Evolutionary conservation across 1,140 invertebrate species (phyloP), one percentile per base, ranked within the genome.

Genomic region (Euura saliciscinereae): DNA sequence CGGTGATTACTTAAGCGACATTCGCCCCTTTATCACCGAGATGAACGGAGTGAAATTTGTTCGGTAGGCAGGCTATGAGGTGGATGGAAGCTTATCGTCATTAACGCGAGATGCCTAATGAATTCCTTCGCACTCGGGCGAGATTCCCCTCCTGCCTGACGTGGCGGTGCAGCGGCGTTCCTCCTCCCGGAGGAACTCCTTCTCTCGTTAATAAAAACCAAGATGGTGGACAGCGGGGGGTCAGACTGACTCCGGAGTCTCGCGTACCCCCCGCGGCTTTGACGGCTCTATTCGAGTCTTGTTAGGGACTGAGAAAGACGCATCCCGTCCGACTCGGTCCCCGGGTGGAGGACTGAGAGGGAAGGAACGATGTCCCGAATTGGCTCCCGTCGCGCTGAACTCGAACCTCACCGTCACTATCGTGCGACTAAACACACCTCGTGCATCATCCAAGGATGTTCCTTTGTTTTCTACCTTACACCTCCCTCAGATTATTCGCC

Each of bases 381-480:
- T 79, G 80, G 84, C 86, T 87, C 85, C 86, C 79, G 85, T 86
- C 80, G 85, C 75, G 84, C 79, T 79, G 80, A 80, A 83, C 79
- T 80, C 78, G 73, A 75, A 75, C 75, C 74, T 82, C 51, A 64
- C 78, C 83, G 80, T 87, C 84, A 85, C 82, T 85, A 87, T 86
- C 83, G 80, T 85, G 80, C 85, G 81, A 82, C 83, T 86, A 86
- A 88, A 88, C 84, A 86, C 86, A 87, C 86, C 85, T 88, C 85
- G 83, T 86, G 83, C 79, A 88, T 87, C 86, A 85, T 84, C 76
- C 75, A 51, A 10, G 69, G 75, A 80, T 77, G 78, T 76, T 74
- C 80, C 81, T 85, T 86, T 86, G 82, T 87, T 87, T 86, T 85
- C 80, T 77, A 76, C 72, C 66, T 75, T 13, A 45, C 65, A 6